phyloP scores from a whole-genome alignment of 53 echinoderm and acorn worm genomes.

The Henricia sp. region DNA sequence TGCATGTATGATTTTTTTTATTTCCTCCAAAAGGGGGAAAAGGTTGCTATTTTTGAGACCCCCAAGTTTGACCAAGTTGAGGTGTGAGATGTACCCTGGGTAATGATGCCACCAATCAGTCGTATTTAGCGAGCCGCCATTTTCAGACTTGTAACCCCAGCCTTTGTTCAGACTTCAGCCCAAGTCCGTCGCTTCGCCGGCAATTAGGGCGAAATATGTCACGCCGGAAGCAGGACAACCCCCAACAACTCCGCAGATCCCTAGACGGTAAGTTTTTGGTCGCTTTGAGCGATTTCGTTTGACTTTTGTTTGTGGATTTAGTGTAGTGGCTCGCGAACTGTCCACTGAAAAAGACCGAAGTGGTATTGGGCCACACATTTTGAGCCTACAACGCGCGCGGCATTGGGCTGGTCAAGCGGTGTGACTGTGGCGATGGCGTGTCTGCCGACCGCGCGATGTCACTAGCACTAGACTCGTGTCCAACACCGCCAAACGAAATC shows the following conservation, averaged over 20 bases:
- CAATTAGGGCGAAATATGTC: constrained; percentile 99
- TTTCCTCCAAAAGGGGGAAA: neutral
- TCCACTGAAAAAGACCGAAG: constrained; percentile 42
- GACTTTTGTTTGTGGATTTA: constrained; percentile 35
- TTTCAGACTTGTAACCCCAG: constrained; percentile 98
- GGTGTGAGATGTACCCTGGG: constrained; percentile 73
- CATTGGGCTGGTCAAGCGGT: constrained; percentile 69
- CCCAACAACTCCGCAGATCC: constrained; percentile 95
- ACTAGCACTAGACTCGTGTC: neutral
- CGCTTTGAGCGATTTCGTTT: constrained; percentile 30
- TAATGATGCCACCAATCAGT: constrained; percentile 65
- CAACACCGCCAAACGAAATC: constrained; percentile 29
- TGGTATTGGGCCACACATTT: constrained; percentile 50
- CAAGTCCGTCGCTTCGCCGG: constrained; percentile 98
- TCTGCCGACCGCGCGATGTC: constrained; percentile 19
- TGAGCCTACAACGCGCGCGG: constrained; percentile 53
- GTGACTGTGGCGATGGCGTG: constrained; percentile 45
- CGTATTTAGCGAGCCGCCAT: constrained; percentile 87
- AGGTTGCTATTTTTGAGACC: neutral
- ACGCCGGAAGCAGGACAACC: constrained; percentile 99
- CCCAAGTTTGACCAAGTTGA: constrained; percentile 63
- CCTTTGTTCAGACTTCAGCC: constrained; percentile 98
- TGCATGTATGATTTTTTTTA: neutral
- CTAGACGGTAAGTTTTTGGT: constrained; percentile 85
- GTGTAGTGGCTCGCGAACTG: constrained; percentile 49